Percentiles rank a stretch among this genome's conserved stretches.
Evolutionary conservation across 2,888 invertebrate genomes (phyloP).

Genomic region (Parasteatoda lunata): DNA sequence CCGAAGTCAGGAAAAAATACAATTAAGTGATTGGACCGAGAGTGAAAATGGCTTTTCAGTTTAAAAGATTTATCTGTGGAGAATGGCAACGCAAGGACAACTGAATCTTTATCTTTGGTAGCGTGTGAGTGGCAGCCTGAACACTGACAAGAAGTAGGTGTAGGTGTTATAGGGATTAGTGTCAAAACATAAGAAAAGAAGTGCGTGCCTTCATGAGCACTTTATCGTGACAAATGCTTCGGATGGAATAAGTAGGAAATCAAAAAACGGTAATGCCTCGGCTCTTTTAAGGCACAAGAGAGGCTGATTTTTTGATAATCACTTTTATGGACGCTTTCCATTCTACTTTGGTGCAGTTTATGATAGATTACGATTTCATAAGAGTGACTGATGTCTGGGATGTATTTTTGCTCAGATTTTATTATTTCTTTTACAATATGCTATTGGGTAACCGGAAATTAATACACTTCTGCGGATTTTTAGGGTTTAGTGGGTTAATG

Average conservation of each 20-base stretch:
- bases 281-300: slow-evolving; percentile 29
- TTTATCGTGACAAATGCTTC: slow-evolving; percentile 64
- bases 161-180: slow-evolving; percentile 63
- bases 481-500: no score
- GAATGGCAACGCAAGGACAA: slow-evolving; percentile 56
- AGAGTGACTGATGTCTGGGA: slow-evolving; percentile 19
- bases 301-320: slow-evolving; percentile 40
- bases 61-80: slow-evolving; percentile 47
- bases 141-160: slow-evolving; percentile 53
- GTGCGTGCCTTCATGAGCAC: slow-evolving; percentile 46
- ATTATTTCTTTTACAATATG: no score
- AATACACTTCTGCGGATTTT: slow-evolving; percentile 12
- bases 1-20: neutral
- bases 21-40: slow-evolving; percentile 10
- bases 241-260: slow-evolving; percentile 29
- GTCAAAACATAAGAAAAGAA: slow-evolving; percentile 52
- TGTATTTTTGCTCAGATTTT: no score
- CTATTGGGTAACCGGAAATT: slow-evolving; percentile 27
- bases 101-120: slow-evolving; percentile 35
- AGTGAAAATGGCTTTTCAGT: slow-evolving; percentile 34
- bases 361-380: slow-evolving; percentile 57
- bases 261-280: slow-evolving; percentile 41
- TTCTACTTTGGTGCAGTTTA: slow-evolving; percentile 47
- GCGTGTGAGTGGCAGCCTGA: slow-evolving; percentile 51
- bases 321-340: neutral